Base-by-base conservation (phyloP, 2,113 vertebrate species). In the Ictalurus furcatus region DNA sequence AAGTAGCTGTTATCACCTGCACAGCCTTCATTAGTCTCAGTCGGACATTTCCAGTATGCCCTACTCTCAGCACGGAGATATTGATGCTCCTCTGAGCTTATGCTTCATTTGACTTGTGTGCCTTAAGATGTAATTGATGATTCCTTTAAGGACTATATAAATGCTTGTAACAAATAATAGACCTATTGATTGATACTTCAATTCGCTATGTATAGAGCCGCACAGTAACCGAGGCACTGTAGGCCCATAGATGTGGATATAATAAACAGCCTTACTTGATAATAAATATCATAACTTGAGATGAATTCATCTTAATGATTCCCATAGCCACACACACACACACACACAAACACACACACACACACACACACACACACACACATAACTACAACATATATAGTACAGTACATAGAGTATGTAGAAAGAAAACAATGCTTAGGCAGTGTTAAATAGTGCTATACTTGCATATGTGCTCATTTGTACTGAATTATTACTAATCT, bases 141-240 rank as follows among this genome's bases (percentile, higher is more conserved):
- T 59, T 76, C 34, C 54, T 86, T 74, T 44, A 59, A 59, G 56
- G 13, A 37, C 28, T 80, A 8, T 34, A 80, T 63, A 80, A 87
- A 65, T 54, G 40, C 40, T 52, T 87, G 58, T 65, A 87, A 87
- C n/a, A 56, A 81, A 69, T 56, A 69, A 87, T 56, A 79, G 58
- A 63, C 58, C 58, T 87, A 34, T 65, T 81, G 61, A 81, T 81
- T 67, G 59, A 67, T 67, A 17, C 2, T 13, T 74, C 34, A 28
- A 25, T 8, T 40, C 23, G 2, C 52, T 73, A 30, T 74, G n/a
- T 85, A 85, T 85, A 56, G 85, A 71, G 56, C 17, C 30, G 25
- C 23, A 40, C 48, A 71, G 65, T 23, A 67, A 54, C 17, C 0
- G n/a, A 73, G 54, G n/a, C n/a, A 6, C 54, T 40, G 14, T 37